Conservation (phyloP, 2,797 vertebrate genomes). For the Borostomias antarcticus region DNA sequence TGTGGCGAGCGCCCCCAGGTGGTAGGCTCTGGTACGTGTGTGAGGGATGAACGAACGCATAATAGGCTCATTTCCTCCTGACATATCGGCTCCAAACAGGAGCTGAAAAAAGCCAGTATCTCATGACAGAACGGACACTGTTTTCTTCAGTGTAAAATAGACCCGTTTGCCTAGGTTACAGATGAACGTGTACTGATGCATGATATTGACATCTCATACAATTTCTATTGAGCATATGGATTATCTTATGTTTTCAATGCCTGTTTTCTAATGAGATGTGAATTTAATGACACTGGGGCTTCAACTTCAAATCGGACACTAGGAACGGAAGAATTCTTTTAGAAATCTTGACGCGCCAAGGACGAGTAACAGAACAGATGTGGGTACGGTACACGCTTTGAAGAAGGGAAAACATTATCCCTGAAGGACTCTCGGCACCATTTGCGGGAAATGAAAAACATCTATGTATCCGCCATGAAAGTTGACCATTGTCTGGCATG, state of each 20-base stretch:
- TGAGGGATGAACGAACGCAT: too few relatives aligned
- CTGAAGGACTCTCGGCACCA: conserved; percentile 11
- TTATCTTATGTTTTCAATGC: conserved; percentile 2
- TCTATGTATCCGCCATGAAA: conserved; percentile 2
- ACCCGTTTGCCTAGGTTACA: conserved; percentile 2
- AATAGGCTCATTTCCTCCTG: too few relatives aligned
- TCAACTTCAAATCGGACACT: not conserved
- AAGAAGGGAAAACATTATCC: not conserved
- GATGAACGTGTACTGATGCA: not conserved
- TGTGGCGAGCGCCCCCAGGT: too few relatives aligned
- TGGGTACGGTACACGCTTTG: not conserved
- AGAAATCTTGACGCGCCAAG: conserved; percentile 20
- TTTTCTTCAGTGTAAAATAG: not conserved
- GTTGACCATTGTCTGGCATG: not conserved
- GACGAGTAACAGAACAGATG: not conserved
- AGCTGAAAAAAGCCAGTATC: too few relatives aligned
- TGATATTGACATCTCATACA: not conserved
- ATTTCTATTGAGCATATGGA: not conserved
- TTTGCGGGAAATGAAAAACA: not conserved
- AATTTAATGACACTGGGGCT: not conserved
- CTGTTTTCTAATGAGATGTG: conserved; percentile 20
- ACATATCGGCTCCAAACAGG: too few relatives aligned
- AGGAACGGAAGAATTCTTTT: conserved; percentile 8
- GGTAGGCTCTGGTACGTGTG: too few relatives aligned
- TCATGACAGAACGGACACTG: not conserved